Evolutionary conservation across 2,888 invertebrate genomes (phyloP), one percentile per base, ranked within the genome.

Genomic region (Caenorhabditis japonica): DNA sequence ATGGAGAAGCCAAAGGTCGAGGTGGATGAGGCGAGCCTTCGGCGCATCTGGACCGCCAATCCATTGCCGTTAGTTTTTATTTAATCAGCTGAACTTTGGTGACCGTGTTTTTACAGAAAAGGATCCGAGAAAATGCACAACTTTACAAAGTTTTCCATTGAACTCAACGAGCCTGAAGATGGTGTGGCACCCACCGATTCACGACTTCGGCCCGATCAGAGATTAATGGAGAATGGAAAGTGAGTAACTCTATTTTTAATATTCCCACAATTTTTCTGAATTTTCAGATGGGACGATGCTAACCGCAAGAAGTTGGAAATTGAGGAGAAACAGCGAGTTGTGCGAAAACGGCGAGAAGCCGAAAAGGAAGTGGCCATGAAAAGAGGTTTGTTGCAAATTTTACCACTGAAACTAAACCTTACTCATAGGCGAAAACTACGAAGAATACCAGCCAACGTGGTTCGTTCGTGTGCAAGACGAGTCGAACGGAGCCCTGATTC

Each of bases 121-220:
- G 91, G 92, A 74, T 89, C 91, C 70, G 92, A 92, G 77, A 91
- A 91, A 86, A 94, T 93, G 91, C 99, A 99, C 90, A 93, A 93
- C 90, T 97, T 97, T 90, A 97, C 97, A 47, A 90, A 93, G 88
- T 91, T 99, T 85, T 96, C 99, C 59, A 93, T 95, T 88, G 96
- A 99, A 90, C 90, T 99, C 84, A 99, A 99, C 90, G 97, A 99
- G 90, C 91, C 91, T 46, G 99, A 99, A 89, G 92, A 92, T 4
- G 93, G 92, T 74, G 92, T 97, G 27, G 95, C 96, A 53, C 97
- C 97, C 10, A 96, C 97, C 0, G 99, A 99, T 91, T 93, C 94
- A 56, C 92, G 97, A 33, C 89, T 91, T 12, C 91, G 99, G 62
- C 97, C 97, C 68, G 99, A 99, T 91, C 99, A 99, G 90, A 92